Evolutionary conservation across 2,797 vertebrate genomes (phyloP), one percentile per base, ranked within the genome.

Genomic region (Cyprinodon diabolis): DNA sequence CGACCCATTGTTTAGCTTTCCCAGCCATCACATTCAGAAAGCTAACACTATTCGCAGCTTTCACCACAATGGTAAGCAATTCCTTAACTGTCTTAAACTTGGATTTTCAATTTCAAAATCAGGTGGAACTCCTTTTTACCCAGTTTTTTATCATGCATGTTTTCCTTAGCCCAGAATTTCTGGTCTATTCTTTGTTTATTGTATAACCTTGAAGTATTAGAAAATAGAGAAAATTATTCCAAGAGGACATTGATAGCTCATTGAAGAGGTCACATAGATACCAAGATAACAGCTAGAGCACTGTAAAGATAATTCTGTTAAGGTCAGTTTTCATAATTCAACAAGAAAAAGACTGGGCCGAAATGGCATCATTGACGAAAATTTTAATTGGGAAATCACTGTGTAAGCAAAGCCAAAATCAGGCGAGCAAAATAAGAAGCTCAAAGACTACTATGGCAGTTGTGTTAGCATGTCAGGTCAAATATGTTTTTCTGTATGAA

Each of bases 31-130:
- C 73, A 93, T 95, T 51, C 91, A 95, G 83, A 87, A 91, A 75
- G 95, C 94, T 67, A 96, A 96, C 92, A 96, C 95, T 2, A 87
- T 96, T 51, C 95, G 96, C 81, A 94, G 93, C 84, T 96, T 96
- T 81, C 94, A 95, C 81, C 95, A 96, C 81, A 91, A 83, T 55
- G 96, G 96, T 96, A 90, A 87, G 91, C 58, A 43, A 63, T 12
- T 43, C 17, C 17, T 62, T 37, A 4, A 12, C 3, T 21, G 17
- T 40, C 19, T 47, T 21, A 58, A 70, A 57, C 4, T 3, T 60
- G 47, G 1, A 40, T 0, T 37, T 25, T 62, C 13, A 52, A 2
- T 51, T 37, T 23, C 12, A 6, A 30, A 19, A n/a, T 10, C 23
- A 49, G 2, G 7, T 25, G 14, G 51, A 23, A 35, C 66, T 66